Conservation (phyloP, 2,113 vertebrate species). For the Myotis lucifugus region DNA sequence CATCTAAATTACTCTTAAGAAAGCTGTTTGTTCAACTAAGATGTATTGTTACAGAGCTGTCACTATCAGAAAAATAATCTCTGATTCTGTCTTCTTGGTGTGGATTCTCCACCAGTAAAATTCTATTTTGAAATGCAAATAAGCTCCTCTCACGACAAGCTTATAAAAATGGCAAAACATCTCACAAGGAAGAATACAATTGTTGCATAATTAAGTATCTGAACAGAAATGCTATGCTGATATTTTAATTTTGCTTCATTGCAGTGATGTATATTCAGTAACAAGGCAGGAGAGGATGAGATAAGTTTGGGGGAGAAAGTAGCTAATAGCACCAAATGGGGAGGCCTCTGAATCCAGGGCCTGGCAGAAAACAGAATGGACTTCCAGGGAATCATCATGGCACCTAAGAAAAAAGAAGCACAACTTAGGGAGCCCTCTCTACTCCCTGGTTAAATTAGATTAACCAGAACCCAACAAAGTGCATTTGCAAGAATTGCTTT, state of each 20-base stretch:
- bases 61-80: constrained; percentile 43
- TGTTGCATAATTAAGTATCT: neutral
- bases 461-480: neutral
- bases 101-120: constrained; percentile 30
- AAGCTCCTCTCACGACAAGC: neutral
- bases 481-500: neutral
- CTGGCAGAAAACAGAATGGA: neutral
- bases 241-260: constrained; percentile 42
- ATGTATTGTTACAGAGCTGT: neutral
- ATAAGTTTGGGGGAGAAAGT: neutral
- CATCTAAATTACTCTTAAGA: neutral
- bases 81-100: neutral
- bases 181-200: neutral
- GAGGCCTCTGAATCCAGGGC: neutral
- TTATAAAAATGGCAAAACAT: constrained; percentile 51
- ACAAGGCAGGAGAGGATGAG: neutral
- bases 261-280: neutral
- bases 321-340: neutral
- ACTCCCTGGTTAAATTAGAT: neutral
- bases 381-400: neutral
- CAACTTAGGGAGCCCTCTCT: neutral
- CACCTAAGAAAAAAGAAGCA: neutral
- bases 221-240: neutral
- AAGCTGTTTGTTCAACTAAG: neutral
- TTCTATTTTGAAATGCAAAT: constrained; percentile 62